phyloP scores from a whole-genome alignment of 2,888 invertebrate species.

The Eugnorisma glareosa region DNA sequence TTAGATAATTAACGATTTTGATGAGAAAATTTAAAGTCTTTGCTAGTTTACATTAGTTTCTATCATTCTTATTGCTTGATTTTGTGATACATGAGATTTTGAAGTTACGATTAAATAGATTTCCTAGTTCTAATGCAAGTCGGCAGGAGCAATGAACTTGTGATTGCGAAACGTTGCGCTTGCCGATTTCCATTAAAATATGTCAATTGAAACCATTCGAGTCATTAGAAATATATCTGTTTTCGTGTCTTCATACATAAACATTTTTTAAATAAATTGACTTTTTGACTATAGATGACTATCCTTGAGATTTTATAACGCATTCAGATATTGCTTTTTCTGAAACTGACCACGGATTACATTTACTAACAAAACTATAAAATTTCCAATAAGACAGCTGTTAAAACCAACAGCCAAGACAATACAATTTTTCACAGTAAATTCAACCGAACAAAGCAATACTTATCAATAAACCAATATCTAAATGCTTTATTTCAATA shows the following conservation, averaged over 20 bases:
- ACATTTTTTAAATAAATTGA: slow-evolving; percentile 47
- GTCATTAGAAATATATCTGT: slow-evolving; percentile 67
- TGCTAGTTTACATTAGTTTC: slow-evolving; percentile 65
- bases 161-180: slow-evolving; percentile 5
- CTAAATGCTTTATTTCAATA: slow-evolving; percentile 54
- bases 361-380: not conserved
- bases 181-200: slow-evolving; percentile 50
- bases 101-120: slow-evolving; percentile 53
- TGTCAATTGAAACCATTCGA: slow-evolving; percentile 58
- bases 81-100: slow-evolving; percentile 68
- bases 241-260: slow-evolving; percentile 47
- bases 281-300: slow-evolving; percentile 40
- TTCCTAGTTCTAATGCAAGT: slow-evolving; percentile 51
- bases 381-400: slow-evolving; percentile 10
- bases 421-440: slow-evolving; percentile 15
- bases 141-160: slow-evolving; percentile 25
- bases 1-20: slow-evolving; percentile 66
- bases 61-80: slow-evolving; percentile 60
- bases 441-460: slow-evolving; percentile 15
- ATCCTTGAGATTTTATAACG: slow-evolving; percentile 33
- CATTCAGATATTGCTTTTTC: slow-evolving; percentile 57
- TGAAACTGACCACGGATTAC: not conserved
- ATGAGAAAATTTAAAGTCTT: slow-evolving; percentile 61
- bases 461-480: slow-evolving; percentile 43
- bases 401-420: slow-evolving; percentile 3